Conservation (phyloP, 2,113 vertebrate genomes). For the Anoplopoma fimbria region DNA sequence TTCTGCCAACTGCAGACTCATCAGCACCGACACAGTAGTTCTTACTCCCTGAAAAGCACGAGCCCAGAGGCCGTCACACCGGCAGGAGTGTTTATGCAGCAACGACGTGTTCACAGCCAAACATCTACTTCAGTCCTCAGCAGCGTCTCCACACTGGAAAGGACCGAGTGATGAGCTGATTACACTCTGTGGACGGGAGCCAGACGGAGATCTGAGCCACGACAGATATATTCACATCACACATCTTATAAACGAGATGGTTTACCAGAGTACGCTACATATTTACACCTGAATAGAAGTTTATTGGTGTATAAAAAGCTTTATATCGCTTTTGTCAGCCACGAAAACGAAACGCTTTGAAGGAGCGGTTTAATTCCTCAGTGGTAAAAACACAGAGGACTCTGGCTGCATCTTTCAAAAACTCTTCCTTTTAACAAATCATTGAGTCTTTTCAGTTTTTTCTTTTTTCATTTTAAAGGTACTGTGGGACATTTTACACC, state of each 20-base stretch:
- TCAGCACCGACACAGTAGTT: conserved; percentile 37
- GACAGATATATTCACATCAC: conserved; percentile 13
- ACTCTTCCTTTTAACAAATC: neutral
- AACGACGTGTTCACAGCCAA: conserved; percentile 24
- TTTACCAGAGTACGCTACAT: neutral
- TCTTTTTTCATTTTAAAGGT: neutral
- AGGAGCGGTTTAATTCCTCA: neutral
- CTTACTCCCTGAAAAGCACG: conserved; percentile 21
- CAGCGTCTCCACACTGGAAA: neutral
- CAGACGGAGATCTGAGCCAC: conserved; percentile 31
- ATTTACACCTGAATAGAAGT: neutral
- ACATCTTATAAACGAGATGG: neutral
- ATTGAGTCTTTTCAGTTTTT: neutral
- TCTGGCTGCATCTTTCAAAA: neutral
- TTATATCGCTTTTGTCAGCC: neutral
- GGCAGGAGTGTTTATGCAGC: conserved; percentile 11
- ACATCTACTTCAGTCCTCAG: conserved; percentile 24
- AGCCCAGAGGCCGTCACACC: conserved; percentile 13
- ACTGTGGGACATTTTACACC: neutral
- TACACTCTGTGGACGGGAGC: conserved; percentile 19
- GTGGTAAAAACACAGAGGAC: neutral
- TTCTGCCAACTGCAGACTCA: conserved; percentile 47
- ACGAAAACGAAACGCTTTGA: neutral
- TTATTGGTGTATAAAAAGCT: neutral
- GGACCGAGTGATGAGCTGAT: conserved; percentile 24